A percentile compares a stretch with the other conserved stretches of the same genome.
Conservation (phyloP, 2,113 vertebrate genomes). For the Anolis sagrei region DNA sequence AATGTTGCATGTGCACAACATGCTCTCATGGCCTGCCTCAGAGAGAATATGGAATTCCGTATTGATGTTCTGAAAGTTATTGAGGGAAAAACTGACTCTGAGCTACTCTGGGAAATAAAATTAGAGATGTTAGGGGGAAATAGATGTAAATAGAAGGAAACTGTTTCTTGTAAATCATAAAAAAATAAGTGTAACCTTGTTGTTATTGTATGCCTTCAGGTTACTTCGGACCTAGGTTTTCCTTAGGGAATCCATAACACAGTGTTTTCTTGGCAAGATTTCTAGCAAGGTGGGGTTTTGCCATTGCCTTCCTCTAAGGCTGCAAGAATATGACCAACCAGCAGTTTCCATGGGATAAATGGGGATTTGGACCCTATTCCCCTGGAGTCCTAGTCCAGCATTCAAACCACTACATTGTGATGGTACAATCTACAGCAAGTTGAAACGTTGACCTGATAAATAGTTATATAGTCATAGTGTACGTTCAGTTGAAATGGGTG, state of each 20-base stretch:
- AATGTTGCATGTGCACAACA: slow-evolving; percentile 7
- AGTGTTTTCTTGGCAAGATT: no score
- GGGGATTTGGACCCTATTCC: no score
- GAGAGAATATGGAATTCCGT: neutral
- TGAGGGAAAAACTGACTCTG: neutral
- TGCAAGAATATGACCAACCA: no score
- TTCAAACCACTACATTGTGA: no score
- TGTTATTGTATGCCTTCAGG: neutral
- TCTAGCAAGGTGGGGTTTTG: no score
- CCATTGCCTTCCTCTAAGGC: neutral
- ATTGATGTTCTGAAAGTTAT: neutral
- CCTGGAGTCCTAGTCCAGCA: no score
- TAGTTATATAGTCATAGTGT: neutral
- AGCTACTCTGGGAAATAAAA: neutral
- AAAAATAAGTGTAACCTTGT: neutral
- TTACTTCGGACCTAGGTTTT: neutral
- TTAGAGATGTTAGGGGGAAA: neutral
- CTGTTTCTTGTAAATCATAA: neutral
- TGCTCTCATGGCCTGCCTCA: neutral
- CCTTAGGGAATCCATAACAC: neutral
- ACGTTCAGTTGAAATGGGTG: neutral
- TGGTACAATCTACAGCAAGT: no score
- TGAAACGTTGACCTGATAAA: neutral
- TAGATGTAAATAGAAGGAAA: neutral
- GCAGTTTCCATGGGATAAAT: no score